Conservation (phyloP, 2,888 invertebrate species). For the Ceriagrion tenellum region DNA sequence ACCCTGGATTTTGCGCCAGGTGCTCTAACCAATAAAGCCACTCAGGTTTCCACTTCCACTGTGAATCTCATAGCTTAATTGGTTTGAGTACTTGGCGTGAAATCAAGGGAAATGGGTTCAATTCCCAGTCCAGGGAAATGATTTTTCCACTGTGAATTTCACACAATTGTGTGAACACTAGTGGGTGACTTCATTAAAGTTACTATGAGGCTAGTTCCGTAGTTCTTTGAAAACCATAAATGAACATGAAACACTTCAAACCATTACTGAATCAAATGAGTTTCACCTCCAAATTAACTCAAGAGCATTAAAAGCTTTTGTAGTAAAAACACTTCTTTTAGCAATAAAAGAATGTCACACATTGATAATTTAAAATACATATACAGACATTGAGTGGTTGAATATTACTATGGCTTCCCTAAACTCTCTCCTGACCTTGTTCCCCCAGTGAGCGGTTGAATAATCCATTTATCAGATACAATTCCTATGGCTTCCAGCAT, state of each 20-base stretch:
- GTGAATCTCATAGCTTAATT: too few species aligned
- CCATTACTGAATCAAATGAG: background rate
- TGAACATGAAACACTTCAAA: background rate
- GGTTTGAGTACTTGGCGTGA: too few species aligned
- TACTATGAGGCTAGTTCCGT: too few species aligned
- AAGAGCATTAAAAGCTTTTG: background rate
- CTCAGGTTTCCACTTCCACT: too few species aligned
- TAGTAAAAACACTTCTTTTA: background rate
- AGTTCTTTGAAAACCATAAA: too few species aligned
- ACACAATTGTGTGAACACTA: too few species aligned
- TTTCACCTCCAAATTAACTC: background rate
- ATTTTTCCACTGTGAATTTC: too few species aligned
- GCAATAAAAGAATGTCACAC: background rate
- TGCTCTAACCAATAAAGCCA: too few species aligned
- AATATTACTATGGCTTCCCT: background rate
- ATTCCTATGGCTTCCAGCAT: constrained; percentile 37
- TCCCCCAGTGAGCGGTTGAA: background rate
- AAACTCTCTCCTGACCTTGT: constrained; percentile 26
- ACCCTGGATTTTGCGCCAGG: too few species aligned
- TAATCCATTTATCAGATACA: constrained; percentile 11
- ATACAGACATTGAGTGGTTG: background rate
- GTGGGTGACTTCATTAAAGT: too few species aligned
- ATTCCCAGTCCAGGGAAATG: too few species aligned
- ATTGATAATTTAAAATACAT: background rate
- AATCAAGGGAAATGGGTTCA: too few species aligned